Evolutionary conservation across 2,797 vertebrate species (phyloP).

Genomic region (Synanceia verrucosa): DNA sequence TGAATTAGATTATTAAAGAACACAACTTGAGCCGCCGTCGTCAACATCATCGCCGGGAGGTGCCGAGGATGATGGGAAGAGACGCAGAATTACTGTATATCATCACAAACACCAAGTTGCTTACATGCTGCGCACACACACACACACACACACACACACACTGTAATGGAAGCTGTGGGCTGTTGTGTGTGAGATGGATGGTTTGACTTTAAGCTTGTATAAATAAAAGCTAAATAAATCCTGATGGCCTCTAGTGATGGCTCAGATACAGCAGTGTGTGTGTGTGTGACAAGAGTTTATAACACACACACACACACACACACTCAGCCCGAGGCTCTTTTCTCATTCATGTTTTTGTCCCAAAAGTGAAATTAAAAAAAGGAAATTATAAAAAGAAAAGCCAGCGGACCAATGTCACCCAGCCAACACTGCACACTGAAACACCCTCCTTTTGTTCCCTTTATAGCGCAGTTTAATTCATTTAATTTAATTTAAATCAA

Average conservation of each 20-base stretch:
- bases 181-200: constrained; percentile 74
- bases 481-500: too few species aligned
- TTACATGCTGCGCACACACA: constrained; percentile 42
- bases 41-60: constrained; percentile 68
- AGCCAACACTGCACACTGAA: constrained; percentile 23
- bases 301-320: constrained; percentile 23
- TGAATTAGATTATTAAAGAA: constrained; percentile 80
- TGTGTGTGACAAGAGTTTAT: constrained; percentile 41
- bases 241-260: constrained; percentile 71
- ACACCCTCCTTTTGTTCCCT: background rate
- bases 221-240: constrained; percentile 81
- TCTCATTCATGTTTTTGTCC: constrained; percentile 67
- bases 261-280: constrained; percentile 37
- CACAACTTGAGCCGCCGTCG: constrained; percentile 55
- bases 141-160: constrained; percentile 39
- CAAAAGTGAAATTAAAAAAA: constrained; percentile 60
- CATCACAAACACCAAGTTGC: constrained; percentile 59
- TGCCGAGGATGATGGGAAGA: constrained; percentile 61
- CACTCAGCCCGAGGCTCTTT: constrained; percentile 35
- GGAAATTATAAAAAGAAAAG: constrained; percentile 51
- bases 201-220: constrained; percentile 78
- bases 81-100: constrained; percentile 57
- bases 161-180: constrained; percentile 70
- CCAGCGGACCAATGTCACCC: constrained; percentile 53
- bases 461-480: background rate